Evolutionary conservation across 1,140 invertebrate species (phyloP).

Genomic region (Lysiphlebus fabarum): DNA sequence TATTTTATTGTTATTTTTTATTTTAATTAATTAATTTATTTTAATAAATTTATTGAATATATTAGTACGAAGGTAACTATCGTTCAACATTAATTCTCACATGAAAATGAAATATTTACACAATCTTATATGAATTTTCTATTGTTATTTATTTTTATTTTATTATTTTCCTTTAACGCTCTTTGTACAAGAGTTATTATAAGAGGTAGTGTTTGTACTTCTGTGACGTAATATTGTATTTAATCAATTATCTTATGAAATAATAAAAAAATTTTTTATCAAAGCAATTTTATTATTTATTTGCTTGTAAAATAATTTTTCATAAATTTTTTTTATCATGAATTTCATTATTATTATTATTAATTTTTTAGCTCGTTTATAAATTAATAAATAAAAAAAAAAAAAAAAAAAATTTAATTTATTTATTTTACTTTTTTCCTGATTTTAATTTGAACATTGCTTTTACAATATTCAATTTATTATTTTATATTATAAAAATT

Average conservation of each 20-base stretch:
- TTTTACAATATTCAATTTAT: background rate
- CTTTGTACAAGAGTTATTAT: conserved; percentile 47
- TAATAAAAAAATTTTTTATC: conserved; percentile 33
- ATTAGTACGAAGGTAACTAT: conserved; percentile 20
- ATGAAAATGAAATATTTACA: conserved; percentile 13
- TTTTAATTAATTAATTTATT: conserved; percentile 13
- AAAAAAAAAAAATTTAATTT: background rate
- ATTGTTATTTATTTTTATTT: conserved; percentile 23
- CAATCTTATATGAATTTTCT: conserved; percentile 14
- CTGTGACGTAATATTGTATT: conserved; percentile 30
- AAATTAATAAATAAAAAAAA: background rate
- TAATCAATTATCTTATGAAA: conserved; percentile 33
- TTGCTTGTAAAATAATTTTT: conserved; percentile 24
- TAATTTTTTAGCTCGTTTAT: background rate
- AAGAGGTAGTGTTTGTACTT: conserved; percentile 55
- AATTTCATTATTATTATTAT: conserved; percentile 6
- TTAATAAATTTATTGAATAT: conserved; percentile 8
- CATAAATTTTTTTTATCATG: conserved; percentile 18
- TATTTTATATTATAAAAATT: conserved; percentile 30
- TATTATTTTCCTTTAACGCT: conserved; percentile 36
- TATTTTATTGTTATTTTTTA: conserved; percentile 23
- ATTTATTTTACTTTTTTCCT: background rate
- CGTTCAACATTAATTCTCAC: background rate
- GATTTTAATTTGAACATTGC: conserved; percentile 1
- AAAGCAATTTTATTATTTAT: conserved; percentile 1